phyloP scores from a whole-genome alignment of 2,797 vertebrate genomes.

The Diglossa cyanea region DNA sequence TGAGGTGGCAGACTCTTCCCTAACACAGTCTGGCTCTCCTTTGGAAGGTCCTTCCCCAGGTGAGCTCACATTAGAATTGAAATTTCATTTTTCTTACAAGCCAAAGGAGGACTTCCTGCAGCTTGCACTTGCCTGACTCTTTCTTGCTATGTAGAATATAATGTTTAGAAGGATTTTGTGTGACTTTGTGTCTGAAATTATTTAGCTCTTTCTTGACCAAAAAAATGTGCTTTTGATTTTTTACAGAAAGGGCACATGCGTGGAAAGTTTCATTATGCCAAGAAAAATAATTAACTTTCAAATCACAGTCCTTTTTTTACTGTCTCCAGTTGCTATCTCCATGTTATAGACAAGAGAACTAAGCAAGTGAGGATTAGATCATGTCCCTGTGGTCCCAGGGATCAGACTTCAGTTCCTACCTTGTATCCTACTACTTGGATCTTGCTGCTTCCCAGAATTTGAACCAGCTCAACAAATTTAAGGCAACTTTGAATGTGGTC shows the following conservation, averaged over 20 bases:
- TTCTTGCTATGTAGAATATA: not conserved
- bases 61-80: not conserved
- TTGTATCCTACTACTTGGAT: not conserved
- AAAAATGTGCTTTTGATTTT: not conserved
- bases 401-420: not conserved
- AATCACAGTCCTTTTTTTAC: not conserved
- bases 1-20: not conserved
- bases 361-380: not conserved
- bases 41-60: not conserved
- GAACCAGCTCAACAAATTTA: not conserved
- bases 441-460: not conserved
- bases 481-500: not conserved
- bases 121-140: not conserved
- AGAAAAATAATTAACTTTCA: slow-evolving; percentile 2
- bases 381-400: not conserved
- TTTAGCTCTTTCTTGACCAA: not conserved
- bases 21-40: not conserved
- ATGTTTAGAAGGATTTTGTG: not conserved
- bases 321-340: not conserved
- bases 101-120: not conserved
- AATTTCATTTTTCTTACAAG: not conserved
- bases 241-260: not conserved
- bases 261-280: not conserved
- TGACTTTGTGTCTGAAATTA: not conserved
- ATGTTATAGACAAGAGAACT: not conserved